A percentile compares a stretch with the other conserved stretches of the same genome.
Evolutionary conservation across 2,888 invertebrate genomes (phyloP).

Genomic region (Mongoloraphidia duomilia): DNA sequence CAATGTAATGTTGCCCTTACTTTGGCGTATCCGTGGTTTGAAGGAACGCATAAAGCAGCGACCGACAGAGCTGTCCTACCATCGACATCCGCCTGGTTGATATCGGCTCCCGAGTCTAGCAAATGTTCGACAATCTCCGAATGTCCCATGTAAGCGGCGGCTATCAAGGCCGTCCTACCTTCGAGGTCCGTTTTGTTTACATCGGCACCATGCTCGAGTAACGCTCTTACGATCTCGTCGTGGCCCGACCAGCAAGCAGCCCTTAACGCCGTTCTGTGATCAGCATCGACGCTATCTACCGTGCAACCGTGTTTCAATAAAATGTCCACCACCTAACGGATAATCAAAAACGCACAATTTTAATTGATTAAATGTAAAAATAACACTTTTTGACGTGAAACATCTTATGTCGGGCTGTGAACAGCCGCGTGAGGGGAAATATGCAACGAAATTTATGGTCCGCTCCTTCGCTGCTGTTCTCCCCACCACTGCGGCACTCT

Average conservation of each 20-base stretch:
- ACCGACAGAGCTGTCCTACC: conserved; percentile 80
- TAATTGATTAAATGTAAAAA: background rate
- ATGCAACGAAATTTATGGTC: too few relatives aligned
- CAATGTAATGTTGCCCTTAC: conserved; percentile 22
- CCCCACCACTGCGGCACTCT: too few relatives aligned
- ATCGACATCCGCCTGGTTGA: conserved; percentile 77
- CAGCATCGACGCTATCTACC: conserved; percentile 77
- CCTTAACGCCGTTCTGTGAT: conserved; percentile 76
- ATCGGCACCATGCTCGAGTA: conserved; percentile 61
- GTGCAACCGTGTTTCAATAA: conserved; percentile 65
- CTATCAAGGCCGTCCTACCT: conserved; percentile 79
- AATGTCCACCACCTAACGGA: conserved; percentile 54
- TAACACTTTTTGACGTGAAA: background rate
- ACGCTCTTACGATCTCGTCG: conserved; percentile 62
- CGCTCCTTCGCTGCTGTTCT: too few relatives aligned
- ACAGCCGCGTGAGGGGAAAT: too few relatives aligned
- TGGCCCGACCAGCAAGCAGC: conserved; percentile 93
- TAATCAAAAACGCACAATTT: background rate
- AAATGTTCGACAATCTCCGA: conserved; percentile 78
- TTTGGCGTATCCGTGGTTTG: conserved; percentile 56
- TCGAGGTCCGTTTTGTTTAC: conserved; percentile 78
- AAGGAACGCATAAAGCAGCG: conserved; percentile 70
- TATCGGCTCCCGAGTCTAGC: conserved; percentile 64
- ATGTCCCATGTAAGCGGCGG: conserved; percentile 94
- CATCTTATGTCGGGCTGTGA: too few relatives aligned